phyloP scores from a whole-genome alignment of 2,888 invertebrate genomes.

The Nasonia oneida region DNA sequence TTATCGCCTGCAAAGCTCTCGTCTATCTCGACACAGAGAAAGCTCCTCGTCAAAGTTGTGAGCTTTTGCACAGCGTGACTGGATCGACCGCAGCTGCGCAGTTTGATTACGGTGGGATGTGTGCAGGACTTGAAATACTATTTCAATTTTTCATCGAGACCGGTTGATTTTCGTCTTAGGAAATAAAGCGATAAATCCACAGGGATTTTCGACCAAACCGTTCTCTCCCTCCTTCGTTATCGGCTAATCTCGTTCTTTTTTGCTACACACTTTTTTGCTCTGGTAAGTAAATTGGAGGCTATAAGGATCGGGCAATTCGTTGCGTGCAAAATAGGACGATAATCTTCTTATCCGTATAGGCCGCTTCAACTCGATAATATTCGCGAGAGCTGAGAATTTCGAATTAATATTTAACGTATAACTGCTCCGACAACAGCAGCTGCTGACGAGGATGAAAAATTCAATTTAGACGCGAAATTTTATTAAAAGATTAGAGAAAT shows the following conservation, averaged over 20 bases:
- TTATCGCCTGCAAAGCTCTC: slow-evolving; percentile 61
- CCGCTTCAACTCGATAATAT: not conserved
- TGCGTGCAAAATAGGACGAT: not conserved
- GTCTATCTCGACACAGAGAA: not conserved
- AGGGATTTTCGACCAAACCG: slow-evolving; percentile 6
- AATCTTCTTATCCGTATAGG: not conserved
- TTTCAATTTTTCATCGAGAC: not conserved
- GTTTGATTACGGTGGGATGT: not conserved
- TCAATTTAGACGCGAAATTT: slow-evolving; percentile 6
- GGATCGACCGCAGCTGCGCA: not conserved
- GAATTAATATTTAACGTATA: not conserved
- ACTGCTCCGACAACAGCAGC: not conserved
- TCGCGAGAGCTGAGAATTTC: not conserved
- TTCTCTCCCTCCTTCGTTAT: slow-evolving; percentile 20
- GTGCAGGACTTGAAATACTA: not conserved
- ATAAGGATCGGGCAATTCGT: not conserved
- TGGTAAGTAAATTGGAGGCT: slow-evolving; percentile 22
- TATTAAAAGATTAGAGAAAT: not conserved
- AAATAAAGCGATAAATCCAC: slow-evolving; percentile 45
- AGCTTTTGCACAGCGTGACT: no score
- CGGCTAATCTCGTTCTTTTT: slow-evolving; percentile 1
- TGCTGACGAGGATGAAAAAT: slow-evolving; percentile 18
- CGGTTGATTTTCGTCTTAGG: not conserved
- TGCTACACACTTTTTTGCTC: not conserved
- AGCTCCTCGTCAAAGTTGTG: not conserved